These are phyloP conservation scores for Diadema setosum DNA, from an alignment of 35 echinoderm and acorn worm species.

Conservation along the genomic window DNA sequence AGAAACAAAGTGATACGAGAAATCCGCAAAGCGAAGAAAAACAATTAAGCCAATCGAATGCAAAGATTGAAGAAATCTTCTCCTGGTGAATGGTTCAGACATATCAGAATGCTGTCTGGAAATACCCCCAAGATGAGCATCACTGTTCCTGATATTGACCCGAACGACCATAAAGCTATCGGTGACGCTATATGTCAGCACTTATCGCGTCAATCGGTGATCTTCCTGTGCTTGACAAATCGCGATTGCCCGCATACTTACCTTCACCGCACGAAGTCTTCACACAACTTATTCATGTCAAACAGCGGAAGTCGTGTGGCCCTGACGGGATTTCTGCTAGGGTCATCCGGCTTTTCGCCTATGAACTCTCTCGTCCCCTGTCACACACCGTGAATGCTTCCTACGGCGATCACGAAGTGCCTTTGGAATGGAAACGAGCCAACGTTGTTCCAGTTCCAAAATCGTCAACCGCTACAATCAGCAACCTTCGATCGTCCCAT, in stretches of 20 bases:
- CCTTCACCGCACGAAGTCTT: not conserved
- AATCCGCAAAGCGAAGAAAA: not conserved
- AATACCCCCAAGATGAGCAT: not conserved
- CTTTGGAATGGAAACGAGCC: not conserved
- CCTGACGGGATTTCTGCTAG: not conserved
- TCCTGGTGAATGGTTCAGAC: not conserved
- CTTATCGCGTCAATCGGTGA: not conserved
- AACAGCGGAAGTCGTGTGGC: not conserved
- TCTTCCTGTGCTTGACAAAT: not conserved
- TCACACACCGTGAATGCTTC: not conserved
- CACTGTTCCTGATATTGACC: not conserved
- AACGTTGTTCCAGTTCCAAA: conserved; percentile 3
- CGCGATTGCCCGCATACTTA: not conserved
- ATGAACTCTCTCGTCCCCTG: not conserved
- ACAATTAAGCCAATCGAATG: not conserved
- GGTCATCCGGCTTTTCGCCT: not conserved
- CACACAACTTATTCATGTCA: not conserved
- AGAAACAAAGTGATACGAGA: not conserved
- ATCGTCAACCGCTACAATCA: not conserved
- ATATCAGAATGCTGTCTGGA: not conserved
- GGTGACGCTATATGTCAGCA: not conserved
- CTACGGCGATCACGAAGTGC: not conserved
- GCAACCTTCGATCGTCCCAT: conserved; percentile 15
- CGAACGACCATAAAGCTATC: not conserved
- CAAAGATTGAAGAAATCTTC: not conserved